These are phyloP conservation scores for Urocyon cinereoargenteus DNA, from an alignment of 2,797 vertebrate genomes.

Conservation along the genomic window DNA sequence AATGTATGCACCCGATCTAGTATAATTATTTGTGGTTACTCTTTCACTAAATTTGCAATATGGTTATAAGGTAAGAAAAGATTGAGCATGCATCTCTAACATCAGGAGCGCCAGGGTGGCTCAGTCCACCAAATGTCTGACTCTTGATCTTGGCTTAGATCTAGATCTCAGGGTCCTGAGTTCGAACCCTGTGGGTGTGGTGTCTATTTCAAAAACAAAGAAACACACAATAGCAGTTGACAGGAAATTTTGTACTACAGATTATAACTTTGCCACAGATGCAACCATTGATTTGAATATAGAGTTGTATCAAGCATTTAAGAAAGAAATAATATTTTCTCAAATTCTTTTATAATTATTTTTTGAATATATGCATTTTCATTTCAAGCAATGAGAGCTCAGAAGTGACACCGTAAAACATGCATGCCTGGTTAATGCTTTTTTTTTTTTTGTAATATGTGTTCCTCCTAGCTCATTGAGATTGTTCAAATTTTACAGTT, in stretches of 20 bases:
- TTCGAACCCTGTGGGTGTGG: neutral
- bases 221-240: neutral
- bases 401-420: neutral
- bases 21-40: neutral
- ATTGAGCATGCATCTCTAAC: neutral
- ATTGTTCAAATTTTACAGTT: neutral
- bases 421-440: neutral
- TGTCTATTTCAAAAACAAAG: neutral
- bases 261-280: neutral
- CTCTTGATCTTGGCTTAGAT: neutral
- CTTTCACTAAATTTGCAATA: neutral
- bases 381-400: neutral
- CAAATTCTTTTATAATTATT: neutral
- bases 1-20: neutral
- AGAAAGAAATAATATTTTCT: conserved; percentile 2
- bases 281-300: neutral
- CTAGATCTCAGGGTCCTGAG: neutral
- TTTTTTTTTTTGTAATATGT: neutral
- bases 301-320: neutral
- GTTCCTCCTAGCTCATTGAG: neutral
- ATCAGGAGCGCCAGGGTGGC: neutral
- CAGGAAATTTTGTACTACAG: neutral
- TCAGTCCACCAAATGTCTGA: neutral
- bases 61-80: neutral
- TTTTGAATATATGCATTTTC: neutral